A percentile compares a stretch with the other conserved stretches of the same genome.
Evolutionary conservation across 1,140 invertebrate genomes (phyloP).

Genomic region (Rhopalosiphum maidis): DNA sequence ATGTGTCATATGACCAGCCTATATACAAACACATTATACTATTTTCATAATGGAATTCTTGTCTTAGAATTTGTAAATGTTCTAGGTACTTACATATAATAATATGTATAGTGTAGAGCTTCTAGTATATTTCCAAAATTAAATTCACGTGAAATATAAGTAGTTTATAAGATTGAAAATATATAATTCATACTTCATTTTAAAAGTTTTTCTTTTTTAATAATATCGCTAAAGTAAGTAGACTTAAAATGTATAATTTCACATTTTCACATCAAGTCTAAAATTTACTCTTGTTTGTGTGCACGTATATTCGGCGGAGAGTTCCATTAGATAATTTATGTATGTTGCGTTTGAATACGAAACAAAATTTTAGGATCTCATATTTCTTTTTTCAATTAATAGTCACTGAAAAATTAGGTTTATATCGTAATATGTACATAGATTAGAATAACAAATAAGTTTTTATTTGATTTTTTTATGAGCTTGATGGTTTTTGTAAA

Average conservation of each 20-base stretch:
- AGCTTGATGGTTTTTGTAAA: not conserved
- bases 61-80: not conserved
- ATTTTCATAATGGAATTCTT: not conserved
- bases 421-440: not conserved
- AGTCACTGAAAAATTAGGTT: slow-evolving; percentile 2
- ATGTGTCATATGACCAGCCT: not conserved
- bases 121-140: not conserved
- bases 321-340: slow-evolving; percentile 15
- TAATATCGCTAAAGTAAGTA: not conserved
- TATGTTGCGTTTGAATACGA: not conserved
- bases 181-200: slow-evolving; percentile 5
- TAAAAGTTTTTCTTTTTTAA: slow-evolving; percentile 8
- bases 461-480: not conserved
- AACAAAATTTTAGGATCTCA: not conserved
- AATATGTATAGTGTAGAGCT: not conserved
- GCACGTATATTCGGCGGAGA: not conserved
- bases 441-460: not conserved
- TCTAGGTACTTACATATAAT: not conserved
- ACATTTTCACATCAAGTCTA: not conserved
- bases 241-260: not conserved
- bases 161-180: slow-evolving; percentile 9
- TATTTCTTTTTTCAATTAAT: not conserved
- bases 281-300: not conserved
- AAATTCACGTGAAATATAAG: slow-evolving; percentile 2
- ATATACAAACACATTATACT: not conserved